Base-by-base conservation (phyloP, 2,797 vertebrate genomes). In the Psittacula derbiana region DNA sequence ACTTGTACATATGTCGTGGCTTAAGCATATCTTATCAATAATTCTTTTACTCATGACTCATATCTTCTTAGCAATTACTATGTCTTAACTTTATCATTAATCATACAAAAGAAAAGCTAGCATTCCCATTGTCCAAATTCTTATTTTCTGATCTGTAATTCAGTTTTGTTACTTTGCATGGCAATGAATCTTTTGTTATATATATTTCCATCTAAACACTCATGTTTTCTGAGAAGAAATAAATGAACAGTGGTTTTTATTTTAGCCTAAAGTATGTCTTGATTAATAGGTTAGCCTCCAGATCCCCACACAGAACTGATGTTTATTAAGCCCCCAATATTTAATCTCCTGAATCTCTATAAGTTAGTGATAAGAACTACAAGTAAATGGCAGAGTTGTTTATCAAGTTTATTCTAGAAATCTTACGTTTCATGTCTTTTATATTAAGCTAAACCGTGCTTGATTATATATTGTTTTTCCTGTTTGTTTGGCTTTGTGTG, bases 161-260 rank as follows among this genome's bases (percentile, higher is more conserved):
- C 82, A 93, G 61, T 95, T 97, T 95, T 92, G 62, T 88, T 87
- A 95, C 21, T 92, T 94, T 96, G 27, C 28, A 86, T 86, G 50
- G 53, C 52, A 97, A 78, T 97, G 33, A 93, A 95, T 90, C 47
- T 92, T 93, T 91, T 83, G 43, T 69, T 31, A 80, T 67, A 86
- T 65, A 78, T 20, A 81, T 94, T 97, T 96, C 79, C 58, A 75
- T 94, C 62, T 90, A 71, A 95, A 96, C 21, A 73, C 21, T 40
- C 44, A 67, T 96, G 65, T 97, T 94, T 98, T 97, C 98, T 97
- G 98, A 97, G 97, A 95, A 98, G 97, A 98, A 98, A 98, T 98
- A 98, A 98, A 98, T 98, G 97, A 98, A 97, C 90, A 97, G 89
- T 95, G 89, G 91, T 89, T 98, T 97, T 98, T 96, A 96, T 88